These are phyloP conservation scores for Odocoileus hemionus DNA, from an alignment of 2,113 vertebrate genomes.

Conservation along the genomic window DNA sequence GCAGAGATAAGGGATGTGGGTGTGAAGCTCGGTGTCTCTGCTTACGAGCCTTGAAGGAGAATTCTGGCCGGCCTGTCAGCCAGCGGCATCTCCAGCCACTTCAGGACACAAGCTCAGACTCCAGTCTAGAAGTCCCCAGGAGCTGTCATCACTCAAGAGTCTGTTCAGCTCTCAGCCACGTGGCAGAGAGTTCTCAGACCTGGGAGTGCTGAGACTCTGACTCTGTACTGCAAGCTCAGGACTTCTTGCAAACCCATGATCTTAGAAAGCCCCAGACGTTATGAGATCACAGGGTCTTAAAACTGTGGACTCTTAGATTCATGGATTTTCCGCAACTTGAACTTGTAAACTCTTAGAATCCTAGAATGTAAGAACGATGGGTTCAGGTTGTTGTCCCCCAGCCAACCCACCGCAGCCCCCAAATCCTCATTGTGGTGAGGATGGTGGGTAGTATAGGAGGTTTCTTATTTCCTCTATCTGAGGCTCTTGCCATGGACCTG, in stretches of 20 bases:
- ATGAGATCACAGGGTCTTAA: neutral
- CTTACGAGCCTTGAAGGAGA: neutral
- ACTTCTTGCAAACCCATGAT: neutral
- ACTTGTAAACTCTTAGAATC: neutral
- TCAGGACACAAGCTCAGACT: neutral
- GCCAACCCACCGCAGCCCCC: neutral
- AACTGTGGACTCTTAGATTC: neutral
- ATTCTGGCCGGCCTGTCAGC: neutral
- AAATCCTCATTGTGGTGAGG: neutral
- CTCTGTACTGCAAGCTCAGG: neutral
- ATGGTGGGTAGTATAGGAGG: too few relatives aligned
- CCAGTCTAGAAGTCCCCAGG: neutral
- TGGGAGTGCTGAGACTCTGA: neutral
- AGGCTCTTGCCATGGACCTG: neutral
- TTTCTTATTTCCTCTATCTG: neutral
- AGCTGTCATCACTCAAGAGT: neutral
- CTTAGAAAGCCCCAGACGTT: neutral
- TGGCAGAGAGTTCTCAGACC: neutral
- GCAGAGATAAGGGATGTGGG: neutral
- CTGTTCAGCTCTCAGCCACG: neutral
- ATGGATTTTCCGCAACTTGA: neutral
- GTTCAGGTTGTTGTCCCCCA: neutral
- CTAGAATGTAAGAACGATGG: neutral
- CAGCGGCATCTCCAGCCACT: neutral
- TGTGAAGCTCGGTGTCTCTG: neutral